Evolutionary conservation across 2,113 vertebrate species (phyloP), one percentile per base, ranked within the genome.

Genomic region (Tiliqua scincoides): DNA sequence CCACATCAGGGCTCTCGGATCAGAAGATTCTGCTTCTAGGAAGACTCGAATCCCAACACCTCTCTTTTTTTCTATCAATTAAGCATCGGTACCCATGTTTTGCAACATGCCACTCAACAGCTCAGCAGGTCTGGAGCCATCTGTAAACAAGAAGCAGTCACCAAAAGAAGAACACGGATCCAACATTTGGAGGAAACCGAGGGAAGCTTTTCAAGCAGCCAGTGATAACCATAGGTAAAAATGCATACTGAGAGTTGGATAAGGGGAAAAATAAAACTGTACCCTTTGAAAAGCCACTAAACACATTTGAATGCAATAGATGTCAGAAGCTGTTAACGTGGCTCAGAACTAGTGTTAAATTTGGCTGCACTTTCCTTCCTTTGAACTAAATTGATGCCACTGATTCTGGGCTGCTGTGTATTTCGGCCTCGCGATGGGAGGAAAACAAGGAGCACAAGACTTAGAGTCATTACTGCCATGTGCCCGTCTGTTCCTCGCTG

Each of bases 321-420:
- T 65, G 17, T 68, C 83, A 65, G 40, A 88, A 82, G 11, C 7
- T 68, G 68, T 71, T 82, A 61, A 73, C 67, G 35, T 90, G 93
- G 75, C 71, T 89, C 79, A 88, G 71, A 62, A 68, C 1, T 74
- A 14, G 27, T 80, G 89, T 91, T 93, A 84, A 85, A 91, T 88
- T 37, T 90, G 72, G 61, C 62, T 84, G 17, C 4, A 18, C 5
- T 82, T 90, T 91, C 35, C 43, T 79, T 79, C 82, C 65, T 90
- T 79, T 87, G 85, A 93, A 87, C 61, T 83, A 85, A 91, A 91
- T 77, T 88, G 82, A 83, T 92, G 67, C 57, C 59, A 79, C 52
- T 87, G 75, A 11, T 86, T 35, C 59, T 79, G 23, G 73, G 84
- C 90, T 65, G 74, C 20, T 80, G 57, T 52, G 2, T 74, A 83